Conservation (phyloP, 2,797 vertebrate species). For the Tadarida brasiliensis region DNA sequence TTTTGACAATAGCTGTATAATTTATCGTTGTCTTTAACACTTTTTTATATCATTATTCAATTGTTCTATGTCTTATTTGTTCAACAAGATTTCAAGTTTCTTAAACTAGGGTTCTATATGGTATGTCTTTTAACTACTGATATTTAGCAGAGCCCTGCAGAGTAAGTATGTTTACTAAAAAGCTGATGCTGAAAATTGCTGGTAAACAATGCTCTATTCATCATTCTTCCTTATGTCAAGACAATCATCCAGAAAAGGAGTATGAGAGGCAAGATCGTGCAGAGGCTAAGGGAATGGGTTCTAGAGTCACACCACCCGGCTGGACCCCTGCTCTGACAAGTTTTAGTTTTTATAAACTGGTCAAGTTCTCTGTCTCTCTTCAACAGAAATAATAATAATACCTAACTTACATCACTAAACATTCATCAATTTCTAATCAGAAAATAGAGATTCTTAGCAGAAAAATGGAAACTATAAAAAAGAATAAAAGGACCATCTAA, state of each 20-base stretch:
- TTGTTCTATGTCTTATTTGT: constrained; percentile 1
- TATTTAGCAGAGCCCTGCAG: neutral
- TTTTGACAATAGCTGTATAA: neutral
- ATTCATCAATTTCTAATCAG: neutral
- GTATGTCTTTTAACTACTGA: neutral
- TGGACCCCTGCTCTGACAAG: neutral
- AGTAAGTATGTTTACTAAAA: neutral
- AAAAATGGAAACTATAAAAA: neutral
- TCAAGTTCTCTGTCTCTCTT: neutral
- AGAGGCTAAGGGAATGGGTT: neutral
- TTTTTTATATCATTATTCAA: neutral
- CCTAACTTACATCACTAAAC: neutral
- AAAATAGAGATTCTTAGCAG: neutral
- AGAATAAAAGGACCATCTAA: constrained; percentile 13
- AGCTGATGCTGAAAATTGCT: neutral
- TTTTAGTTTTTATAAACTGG: neutral
- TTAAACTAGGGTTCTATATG: neutral
- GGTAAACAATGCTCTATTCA: neutral
- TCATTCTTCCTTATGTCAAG: neutral
- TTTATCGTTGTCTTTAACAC: neutral
- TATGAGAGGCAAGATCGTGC: neutral
- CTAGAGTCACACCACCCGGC: neutral
- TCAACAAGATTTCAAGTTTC: neutral
- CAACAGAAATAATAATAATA: neutral
- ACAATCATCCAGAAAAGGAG: neutral